Base-by-base conservation (phyloP, 2,113 vertebrate species). In the Bufo bufo region DNA sequence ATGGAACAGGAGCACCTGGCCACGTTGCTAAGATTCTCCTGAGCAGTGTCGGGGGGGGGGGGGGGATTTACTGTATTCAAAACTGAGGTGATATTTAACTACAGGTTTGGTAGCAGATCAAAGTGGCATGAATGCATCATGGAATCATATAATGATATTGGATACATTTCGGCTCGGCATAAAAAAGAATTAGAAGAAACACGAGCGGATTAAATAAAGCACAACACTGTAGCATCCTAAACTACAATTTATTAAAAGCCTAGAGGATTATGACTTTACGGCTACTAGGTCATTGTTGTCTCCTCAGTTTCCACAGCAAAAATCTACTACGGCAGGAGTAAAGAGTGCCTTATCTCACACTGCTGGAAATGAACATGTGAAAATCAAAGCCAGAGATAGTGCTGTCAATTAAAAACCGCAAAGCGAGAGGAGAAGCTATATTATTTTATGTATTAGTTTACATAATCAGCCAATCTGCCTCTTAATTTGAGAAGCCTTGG, bases 131-230 rank as follows among this genome's bases (percentile, higher is more conserved):
- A 90, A 79, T 81, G 71, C 80, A 85, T 90, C 47, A 59, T 86
- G 83, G 88, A 16, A 0, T 90, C 82, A 85, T 75, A 87, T 91
- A 89, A 85, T 90, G 90, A 92, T 89, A 86, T 90, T 71, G 88
- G 80, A 84, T 45, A 72, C 84, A 80, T 89, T 47, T 91, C 90
- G 92, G 59, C 43, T 90, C 86, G 19, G 19, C 69, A 66, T 19
- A 72, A 71, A 13, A 91, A 79, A 93, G 88, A 89, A 89, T 86
- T 90, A 92, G 85, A 87, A 89, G 66, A 90, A 91, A 90, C 90
- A 90, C 79, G 87, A 75, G 58, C 4, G 71, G 80, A 88, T 83
- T 65, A 88, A 77, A 72, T 84, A 71, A 63, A 79, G 58, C 49
- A 4, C 69, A 47, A 80, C 79, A 63, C 43, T 83, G 45, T 65